phyloP scores from a whole-genome alignment of 2,113 vertebrate genomes.

The Camarhynchus parvulus region DNA sequence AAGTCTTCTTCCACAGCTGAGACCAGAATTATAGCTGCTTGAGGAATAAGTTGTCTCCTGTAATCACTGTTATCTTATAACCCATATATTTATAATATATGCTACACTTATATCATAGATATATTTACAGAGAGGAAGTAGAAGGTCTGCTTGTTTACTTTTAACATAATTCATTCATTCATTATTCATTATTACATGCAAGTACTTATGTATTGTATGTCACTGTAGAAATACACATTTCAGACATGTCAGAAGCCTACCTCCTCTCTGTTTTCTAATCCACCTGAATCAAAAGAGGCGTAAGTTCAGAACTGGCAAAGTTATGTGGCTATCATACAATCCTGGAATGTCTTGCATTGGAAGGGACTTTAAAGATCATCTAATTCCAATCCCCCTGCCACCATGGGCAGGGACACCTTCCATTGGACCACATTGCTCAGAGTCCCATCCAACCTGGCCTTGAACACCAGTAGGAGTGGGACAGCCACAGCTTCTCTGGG shows the following conservation, averaged over 20 bases:
- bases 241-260: background rate
- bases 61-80: background rate
- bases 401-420: background rate
- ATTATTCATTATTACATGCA: background rate
- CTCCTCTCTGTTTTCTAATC: background rate
- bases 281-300: background rate
- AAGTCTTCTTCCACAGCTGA: background rate
- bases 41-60: background rate
- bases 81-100: background rate
- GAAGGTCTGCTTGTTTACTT: background rate
- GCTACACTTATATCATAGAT: background rate
- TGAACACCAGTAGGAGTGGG: too few relatives aligned
- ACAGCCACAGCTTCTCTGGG: background rate
- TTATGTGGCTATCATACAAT: rapidly evolving
- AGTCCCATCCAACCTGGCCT: background rate
- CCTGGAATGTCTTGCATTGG: background rate
- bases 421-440: background rate
- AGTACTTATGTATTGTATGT: background rate
- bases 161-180: background rate
- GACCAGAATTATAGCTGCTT: background rate
- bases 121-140: background rate
- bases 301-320: background rate
- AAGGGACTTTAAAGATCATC: background rate
- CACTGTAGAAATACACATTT: background rate
- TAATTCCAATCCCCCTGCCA: background rate